Percentiles rank a stretch among this genome's conserved stretches.
phyloP scores from a whole-genome alignment of 35 echinoderm and acorn worm species.

The Heliocidaris erythrogramma region DNA sequence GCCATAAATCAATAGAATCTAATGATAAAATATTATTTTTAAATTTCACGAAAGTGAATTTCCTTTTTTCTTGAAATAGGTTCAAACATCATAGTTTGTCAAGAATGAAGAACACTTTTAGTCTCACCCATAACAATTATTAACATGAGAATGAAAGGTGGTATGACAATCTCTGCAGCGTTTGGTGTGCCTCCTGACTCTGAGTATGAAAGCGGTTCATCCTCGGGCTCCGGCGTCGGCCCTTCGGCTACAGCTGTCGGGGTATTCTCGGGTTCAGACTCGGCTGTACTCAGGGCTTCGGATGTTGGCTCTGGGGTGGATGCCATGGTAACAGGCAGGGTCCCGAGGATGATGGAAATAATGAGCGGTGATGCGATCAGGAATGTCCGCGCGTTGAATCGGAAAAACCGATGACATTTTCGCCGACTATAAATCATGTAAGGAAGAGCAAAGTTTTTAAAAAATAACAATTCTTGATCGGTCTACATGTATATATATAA shows the following conservation, averaged over 20 bases:
- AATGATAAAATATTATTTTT: too few species aligned
- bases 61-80: too few species aligned
- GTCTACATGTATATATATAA: too few species aligned
- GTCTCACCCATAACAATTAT: not conserved
- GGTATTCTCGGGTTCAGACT: not conserved
- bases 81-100: too few species aligned
- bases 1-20: too few species aligned
- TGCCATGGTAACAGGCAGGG: not conserved
- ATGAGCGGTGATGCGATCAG: not conserved
- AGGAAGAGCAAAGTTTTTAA: not conserved
- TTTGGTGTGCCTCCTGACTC: not conserved
- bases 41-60: too few species aligned
- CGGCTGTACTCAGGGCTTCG: not conserved
- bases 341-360: not conserved
- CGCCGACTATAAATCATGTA: not conserved
- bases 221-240: not conserved
- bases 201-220: not conserved
- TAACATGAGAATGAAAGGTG: not conserved
- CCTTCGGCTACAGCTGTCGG: constrained; percentile 14
- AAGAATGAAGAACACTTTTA: not conserved
- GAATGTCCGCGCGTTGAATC: not conserved
- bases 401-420: not conserved
- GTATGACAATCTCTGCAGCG: not conserved
- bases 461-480: too few species aligned
- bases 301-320: not conserved